These are phyloP conservation scores for Pristionchus pacificus DNA, from an alignment of 1,140 invertebrate species.

Conservation along the genomic window DNA sequence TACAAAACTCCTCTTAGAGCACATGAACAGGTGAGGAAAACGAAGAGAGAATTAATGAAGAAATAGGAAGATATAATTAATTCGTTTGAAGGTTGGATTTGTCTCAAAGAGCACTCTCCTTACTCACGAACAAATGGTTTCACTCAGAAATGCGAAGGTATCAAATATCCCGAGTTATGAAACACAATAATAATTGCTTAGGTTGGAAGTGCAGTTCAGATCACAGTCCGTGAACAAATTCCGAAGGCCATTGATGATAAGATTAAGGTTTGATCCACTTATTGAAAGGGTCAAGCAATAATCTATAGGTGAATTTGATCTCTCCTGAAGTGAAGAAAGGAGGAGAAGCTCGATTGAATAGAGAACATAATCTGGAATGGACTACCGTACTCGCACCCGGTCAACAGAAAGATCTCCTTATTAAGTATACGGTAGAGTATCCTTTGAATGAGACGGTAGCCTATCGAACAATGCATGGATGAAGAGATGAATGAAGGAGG, in stretches of 20 bases:
- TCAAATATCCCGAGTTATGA: conserved; percentile 42
- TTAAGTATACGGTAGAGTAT: conserved; percentile 39
- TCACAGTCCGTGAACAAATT: conserved; percentile 56
- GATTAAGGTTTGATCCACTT: conserved; percentile 34
- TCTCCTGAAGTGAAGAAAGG: conserved; percentile 38
- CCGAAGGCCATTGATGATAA: conserved; percentile 47
- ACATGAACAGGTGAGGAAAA: conserved; percentile 37
- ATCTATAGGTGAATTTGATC: conserved; percentile 37
- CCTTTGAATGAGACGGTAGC: conserved; percentile 28
- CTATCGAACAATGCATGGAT: conserved; percentile 14
- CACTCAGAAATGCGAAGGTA: conserved; percentile 57
- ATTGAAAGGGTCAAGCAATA: conserved; percentile 22
- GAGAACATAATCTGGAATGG: conserved; percentile 41
- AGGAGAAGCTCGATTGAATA: conserved; percentile 33
- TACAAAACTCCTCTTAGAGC: conserved; percentile 54
- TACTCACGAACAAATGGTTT: conserved; percentile 54
- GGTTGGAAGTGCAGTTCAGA: conserved; percentile 43
- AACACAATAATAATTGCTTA: conserved; percentile 58
- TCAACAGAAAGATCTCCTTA: conserved; percentile 22
- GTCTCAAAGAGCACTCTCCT: conserved; percentile 41
- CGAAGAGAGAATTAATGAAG: not conserved
- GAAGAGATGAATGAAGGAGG: no score
- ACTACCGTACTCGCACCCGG: conserved; percentile 32
- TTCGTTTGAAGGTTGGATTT: conserved; percentile 40
- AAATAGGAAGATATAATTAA: conserved; percentile 9